phyloP scores from a whole-genome alignment of 2,888 invertebrate genomes.

The Hirtodrosophila histrioides region DNA sequence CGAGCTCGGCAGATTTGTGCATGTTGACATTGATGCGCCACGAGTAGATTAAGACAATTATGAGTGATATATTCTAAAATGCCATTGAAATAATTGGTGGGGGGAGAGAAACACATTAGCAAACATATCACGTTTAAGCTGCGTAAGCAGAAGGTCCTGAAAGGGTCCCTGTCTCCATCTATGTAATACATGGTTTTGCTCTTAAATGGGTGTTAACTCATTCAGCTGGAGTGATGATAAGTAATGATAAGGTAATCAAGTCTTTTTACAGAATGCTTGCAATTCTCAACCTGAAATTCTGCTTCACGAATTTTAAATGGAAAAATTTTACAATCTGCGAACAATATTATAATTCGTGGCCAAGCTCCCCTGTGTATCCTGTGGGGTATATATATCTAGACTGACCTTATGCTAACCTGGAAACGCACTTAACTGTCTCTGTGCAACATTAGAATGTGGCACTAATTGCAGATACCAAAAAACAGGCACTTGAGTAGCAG shows the following conservation, averaged over 20 bases:
- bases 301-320: slow-evolving; percentile 10
- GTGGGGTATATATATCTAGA: background rate
- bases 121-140: slow-evolving; percentile 51
- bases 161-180: slow-evolving; percentile 5
- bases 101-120: slow-evolving; percentile 9
- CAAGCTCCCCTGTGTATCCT: background rate
- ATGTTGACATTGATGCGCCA: slow-evolving; percentile 91
- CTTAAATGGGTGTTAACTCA: slow-evolving; percentile 16
- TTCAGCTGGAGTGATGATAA: background rate
- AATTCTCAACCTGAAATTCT: too few species aligned
- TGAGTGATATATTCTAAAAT: slow-evolving; percentile 90
- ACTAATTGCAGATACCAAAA: slow-evolving; percentile 63
- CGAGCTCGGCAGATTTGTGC: slow-evolving; percentile 88
- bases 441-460: slow-evolving; percentile 46
- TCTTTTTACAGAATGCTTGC: background rate
- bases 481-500: slow-evolving; percentile 26
- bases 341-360: slow-evolving; percentile 46
- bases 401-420: slow-evolving; percentile 6
- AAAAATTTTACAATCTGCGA: slow-evolving; percentile 23
- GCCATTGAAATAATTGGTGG: slow-evolving; percentile 4
- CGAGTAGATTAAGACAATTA: slow-evolving; percentile 90
- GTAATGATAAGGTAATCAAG: slow-evolving; percentile 2
- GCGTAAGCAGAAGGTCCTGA: slow-evolving; percentile 14
- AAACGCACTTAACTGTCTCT: slow-evolving; percentile 29
- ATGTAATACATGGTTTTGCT: slow-evolving; percentile 28